Percentiles rank a stretch among this genome's conserved stretches.
These are phyloP conservation scores for Crenichthys baileyi DNA, from an alignment of 2,797 vertebrate species.

Conservation along the genomic window DNA sequence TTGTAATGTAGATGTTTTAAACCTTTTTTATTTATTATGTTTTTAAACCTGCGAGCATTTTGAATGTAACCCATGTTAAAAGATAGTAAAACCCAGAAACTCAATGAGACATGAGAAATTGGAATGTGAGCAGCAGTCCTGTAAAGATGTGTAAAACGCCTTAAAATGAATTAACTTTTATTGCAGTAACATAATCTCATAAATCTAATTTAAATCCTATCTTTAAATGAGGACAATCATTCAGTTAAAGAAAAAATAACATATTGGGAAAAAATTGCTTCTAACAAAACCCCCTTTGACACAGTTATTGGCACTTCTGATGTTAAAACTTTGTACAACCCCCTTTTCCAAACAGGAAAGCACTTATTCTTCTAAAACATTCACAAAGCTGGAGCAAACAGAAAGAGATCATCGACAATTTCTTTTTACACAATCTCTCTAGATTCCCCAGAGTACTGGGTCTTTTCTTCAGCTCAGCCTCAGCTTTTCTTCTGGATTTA, in stretches of 20 bases:
- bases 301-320: too few relatives aligned
- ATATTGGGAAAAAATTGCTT: too few relatives aligned
- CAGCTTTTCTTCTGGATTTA: background rate
- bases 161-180: background rate
- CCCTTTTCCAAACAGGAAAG: too few relatives aligned
- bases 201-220: background rate
- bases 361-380: background rate
- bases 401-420: too few relatives aligned
- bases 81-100: conserved; percentile 24
- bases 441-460: too few relatives aligned
- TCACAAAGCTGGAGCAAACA: background rate
- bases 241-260: background rate
- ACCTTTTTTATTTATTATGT: conserved; percentile 42
- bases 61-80: conserved; percentile 15
- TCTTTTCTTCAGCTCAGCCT: background rate
- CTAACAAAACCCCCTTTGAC: too few relatives aligned
- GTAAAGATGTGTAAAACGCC: background rate
- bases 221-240: background rate
- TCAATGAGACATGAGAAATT: conserved; percentile 65
- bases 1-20: conserved; percentile 26
- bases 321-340: too few relatives aligned
- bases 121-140: conserved; percentile 19
- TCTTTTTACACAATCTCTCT: too few relatives aligned
- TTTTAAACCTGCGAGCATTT: conserved; percentile 20
- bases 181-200: background rate